Conservation (phyloP, 2,797 vertebrate genomes). For the Lepus oiostolus region DNA sequence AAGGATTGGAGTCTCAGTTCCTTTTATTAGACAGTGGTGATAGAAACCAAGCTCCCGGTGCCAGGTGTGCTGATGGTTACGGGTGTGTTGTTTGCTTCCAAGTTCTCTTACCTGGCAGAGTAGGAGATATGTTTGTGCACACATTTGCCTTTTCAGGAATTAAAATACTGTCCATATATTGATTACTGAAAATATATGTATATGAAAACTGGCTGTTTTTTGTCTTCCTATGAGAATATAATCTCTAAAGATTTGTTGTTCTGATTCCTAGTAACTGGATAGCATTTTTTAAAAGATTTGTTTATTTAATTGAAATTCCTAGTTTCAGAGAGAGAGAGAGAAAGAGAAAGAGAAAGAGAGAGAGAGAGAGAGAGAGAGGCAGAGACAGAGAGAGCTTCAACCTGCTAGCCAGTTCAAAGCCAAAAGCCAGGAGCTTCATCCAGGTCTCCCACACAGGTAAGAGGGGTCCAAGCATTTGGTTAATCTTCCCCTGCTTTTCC, state of each 20-base stretch:
- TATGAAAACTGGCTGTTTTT: not conserved
- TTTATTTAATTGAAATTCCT: too few species aligned
- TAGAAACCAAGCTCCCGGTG: not conserved
- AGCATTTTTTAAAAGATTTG: not conserved
- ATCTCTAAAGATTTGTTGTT: not conserved
- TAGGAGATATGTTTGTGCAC: not conserved
- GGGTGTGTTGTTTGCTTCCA: not conserved
- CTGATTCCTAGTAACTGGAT: constrained; percentile 9
- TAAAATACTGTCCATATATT: constrained; percentile 32
- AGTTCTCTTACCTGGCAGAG: not conserved
- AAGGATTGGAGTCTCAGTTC: not conserved
- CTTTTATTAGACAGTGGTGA: not conserved
- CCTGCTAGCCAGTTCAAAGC: too few species aligned
- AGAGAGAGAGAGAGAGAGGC: too few species aligned
- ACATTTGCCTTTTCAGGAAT: constrained; percentile 20
- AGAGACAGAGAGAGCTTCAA: too few species aligned
- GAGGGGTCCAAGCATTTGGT: too few species aligned
- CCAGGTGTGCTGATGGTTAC: not conserved
- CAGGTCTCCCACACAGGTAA: too few species aligned
- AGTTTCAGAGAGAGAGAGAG: too few species aligned
- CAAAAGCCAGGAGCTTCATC: too few species aligned
- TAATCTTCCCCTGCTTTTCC: too few species aligned
- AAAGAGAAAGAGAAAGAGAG: too few species aligned
- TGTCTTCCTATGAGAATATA: constrained; percentile 1
- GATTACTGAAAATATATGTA: not conserved